Conservation (phyloP, 2,888 invertebrate genomes). For the Pseudeuparius sepicola region DNA sequence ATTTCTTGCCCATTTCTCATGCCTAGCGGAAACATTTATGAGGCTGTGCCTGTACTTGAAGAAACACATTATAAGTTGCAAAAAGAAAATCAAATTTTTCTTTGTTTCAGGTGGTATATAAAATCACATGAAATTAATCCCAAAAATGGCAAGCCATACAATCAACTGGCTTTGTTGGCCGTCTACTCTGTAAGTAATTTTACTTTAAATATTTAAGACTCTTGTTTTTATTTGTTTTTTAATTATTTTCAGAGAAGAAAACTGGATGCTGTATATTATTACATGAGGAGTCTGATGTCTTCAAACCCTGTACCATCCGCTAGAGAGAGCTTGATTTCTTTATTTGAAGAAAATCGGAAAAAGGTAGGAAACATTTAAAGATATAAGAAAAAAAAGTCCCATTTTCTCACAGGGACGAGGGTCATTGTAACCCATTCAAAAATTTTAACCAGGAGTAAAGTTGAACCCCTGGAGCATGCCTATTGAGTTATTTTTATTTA, state of each 20-base stretch:
- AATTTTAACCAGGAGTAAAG: too few relatives aligned
- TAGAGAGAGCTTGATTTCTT: slow-evolving; percentile 73
- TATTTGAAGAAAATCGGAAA: slow-evolving; percentile 89
- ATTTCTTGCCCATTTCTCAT: too few relatives aligned
- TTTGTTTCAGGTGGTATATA: slow-evolving; percentile 64
- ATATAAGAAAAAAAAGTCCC: too few relatives aligned
- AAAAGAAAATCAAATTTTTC: slow-evolving; percentile 6
- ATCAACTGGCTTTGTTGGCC: slow-evolving; percentile 87
- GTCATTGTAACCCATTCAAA: too few relatives aligned
- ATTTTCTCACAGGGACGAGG: too few relatives aligned
- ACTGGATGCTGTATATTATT: slow-evolving; percentile 93
- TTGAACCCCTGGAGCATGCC: too few relatives aligned
- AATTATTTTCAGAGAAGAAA: slow-evolving; percentile 66
- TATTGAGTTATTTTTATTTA: too few relatives aligned
- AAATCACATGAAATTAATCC: slow-evolving; percentile 91
- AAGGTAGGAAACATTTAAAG: slow-evolving; percentile 50
- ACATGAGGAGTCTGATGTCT: slow-evolving; percentile 89
- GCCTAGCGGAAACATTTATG: too few relatives aligned
- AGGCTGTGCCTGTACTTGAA: too few relatives aligned
- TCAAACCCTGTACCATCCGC: slow-evolving; percentile 89
- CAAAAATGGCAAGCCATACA: slow-evolving; percentile 90
- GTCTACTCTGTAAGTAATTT: slow-evolving; percentile 68
- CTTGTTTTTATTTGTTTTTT: slow-evolving; percentile 12
- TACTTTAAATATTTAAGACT: slow-evolving; percentile 7
- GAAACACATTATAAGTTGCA: too few relatives aligned